Evolutionary conservation across 2,113 vertebrate genomes (phyloP), one percentile per base, ranked within the genome.

Genomic region (Chaetura pelagica): DNA sequence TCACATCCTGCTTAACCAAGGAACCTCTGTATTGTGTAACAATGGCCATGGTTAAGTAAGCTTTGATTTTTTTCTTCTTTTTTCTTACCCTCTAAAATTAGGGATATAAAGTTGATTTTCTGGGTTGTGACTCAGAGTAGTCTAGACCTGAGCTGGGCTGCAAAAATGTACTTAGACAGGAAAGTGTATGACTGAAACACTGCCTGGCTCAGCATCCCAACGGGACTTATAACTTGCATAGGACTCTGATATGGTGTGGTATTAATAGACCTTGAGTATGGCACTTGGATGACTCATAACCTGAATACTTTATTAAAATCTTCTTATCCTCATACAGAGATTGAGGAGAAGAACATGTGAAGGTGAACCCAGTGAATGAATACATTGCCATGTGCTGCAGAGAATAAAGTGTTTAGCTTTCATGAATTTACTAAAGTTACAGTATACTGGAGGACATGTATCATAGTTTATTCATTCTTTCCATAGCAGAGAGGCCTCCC

Each of bases 391-490:
- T 79, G 34, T 61, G 42, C 52, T 82, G 61, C 6, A 34, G 61
- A 73, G 23, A 67, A 64, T 76, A 77, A 54, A 90, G 18, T 20
- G 69, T 89, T 75, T 81, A 80, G 64, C 27, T 57, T 2, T 14
- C 40, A 85, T 94, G 80, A 96, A 96, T 81, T 95, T 84, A 78
- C 29, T 91, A 10, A 88, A 90, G 63, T 87, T 84, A 88, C 40
- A 81, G 49, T 74, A 95, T 86, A 90, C 52, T 79, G 57, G 34
- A 91, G 27, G 32, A 94, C 35, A 91, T 80, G 29, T 93, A 67
- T 59, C 72, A 46, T 12, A 95, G 63, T 55, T 89, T 93, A 80
- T 81, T 84, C 64, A 94, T 96, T 96, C 69, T 92, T 95, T 94
- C 92, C 84, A 93, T 96, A 85, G 55, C 66, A 94, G 40, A 61